phyloP scores from a whole-genome alignment of 2,888 invertebrate species.

The Amblyteles armatorius region DNA sequence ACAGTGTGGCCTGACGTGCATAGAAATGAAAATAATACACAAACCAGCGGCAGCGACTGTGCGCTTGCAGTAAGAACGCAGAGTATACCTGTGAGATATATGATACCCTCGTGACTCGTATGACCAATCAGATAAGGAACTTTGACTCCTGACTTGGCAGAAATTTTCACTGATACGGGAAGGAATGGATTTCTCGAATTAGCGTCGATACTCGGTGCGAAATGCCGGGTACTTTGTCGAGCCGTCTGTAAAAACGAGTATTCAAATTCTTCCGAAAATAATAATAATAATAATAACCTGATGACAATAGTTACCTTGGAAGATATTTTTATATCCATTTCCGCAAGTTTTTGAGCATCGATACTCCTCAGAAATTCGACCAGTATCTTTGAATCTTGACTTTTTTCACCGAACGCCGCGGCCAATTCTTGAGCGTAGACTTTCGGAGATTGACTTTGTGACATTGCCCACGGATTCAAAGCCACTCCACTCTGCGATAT shows the following conservation, averaged over 20 bases:
- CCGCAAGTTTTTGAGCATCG: slow-evolving; percentile 72
- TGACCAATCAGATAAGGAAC: slow-evolving; percentile 78
- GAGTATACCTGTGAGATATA: slow-evolving; percentile 49
- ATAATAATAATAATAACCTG: neutral
- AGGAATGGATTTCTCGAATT: slow-evolving; percentile 75
- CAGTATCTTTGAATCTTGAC: slow-evolving; percentile 72
- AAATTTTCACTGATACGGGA: slow-evolving; percentile 64
- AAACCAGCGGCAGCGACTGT: neutral
- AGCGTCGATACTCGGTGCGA: slow-evolving; percentile 73
- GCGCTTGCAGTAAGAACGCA: neutral
- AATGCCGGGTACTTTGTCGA: slow-evolving; percentile 58
- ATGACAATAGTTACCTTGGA: slow-evolving; percentile 55
- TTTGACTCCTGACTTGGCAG: slow-evolving; percentile 68
- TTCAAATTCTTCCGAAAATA: neutral
- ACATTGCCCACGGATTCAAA: slow-evolving; percentile 73
- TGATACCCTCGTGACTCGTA: slow-evolving; percentile 73
- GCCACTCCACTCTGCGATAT: slow-evolving; percentile 78
- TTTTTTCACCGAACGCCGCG: slow-evolving; percentile 70
- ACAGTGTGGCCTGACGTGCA: neutral
- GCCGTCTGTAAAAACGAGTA: slow-evolving; percentile 15
- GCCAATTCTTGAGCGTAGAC: slow-evolving; percentile 70
- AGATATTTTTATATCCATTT: slow-evolving; percentile 61
- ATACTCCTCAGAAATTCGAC: slow-evolving; percentile 74
- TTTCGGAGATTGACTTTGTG: slow-evolving; percentile 61
- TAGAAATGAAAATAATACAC: neutral